These are phyloP conservation scores for Sturnus vulgaris DNA, from an alignment of 2,113 vertebrate genomes.

Conservation along the genomic window DNA sequence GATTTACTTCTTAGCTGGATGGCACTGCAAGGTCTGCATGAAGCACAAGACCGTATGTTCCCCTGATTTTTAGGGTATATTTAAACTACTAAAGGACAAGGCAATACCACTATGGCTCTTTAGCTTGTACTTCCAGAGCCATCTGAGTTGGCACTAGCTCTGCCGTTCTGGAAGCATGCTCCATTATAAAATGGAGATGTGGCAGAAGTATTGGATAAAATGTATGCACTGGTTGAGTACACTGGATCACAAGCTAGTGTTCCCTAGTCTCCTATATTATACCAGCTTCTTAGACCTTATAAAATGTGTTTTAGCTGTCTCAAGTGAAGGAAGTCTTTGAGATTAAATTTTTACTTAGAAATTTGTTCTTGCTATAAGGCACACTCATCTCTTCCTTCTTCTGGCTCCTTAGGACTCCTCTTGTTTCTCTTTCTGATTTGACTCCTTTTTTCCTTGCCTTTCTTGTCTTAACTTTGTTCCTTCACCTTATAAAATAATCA, in stretches of 20 bases:
- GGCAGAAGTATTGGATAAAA: not conserved
- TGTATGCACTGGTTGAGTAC: not conserved
- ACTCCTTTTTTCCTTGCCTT: not conserved
- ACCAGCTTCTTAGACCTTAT: not conserved
- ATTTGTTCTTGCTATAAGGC: not conserved
- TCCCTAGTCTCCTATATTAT: not conserved
- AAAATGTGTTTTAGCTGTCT: not conserved
- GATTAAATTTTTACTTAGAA: not conserved
- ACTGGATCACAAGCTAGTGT: not conserved
- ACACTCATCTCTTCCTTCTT: not conserved
- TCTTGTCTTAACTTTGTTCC: slow-evolving; percentile 21
- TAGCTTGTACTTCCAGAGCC: not conserved
- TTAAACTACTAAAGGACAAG: not conserved
- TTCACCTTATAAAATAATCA: slow-evolving; percentile 48
- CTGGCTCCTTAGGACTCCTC: not conserved
- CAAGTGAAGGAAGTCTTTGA: not conserved
- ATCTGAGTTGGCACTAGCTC: not conserved
- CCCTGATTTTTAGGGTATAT: not conserved
- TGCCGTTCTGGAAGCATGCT: not conserved
- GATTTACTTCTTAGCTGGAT: not conserved
- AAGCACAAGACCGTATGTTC: not conserved
- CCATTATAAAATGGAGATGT: not conserved
- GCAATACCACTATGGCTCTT: not conserved
- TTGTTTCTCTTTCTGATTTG: not conserved
- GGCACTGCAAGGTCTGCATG: not conserved